phyloP scores from a whole-genome alignment of 2,113 vertebrate genomes.

The Eolophus roseicapilla region DNA sequence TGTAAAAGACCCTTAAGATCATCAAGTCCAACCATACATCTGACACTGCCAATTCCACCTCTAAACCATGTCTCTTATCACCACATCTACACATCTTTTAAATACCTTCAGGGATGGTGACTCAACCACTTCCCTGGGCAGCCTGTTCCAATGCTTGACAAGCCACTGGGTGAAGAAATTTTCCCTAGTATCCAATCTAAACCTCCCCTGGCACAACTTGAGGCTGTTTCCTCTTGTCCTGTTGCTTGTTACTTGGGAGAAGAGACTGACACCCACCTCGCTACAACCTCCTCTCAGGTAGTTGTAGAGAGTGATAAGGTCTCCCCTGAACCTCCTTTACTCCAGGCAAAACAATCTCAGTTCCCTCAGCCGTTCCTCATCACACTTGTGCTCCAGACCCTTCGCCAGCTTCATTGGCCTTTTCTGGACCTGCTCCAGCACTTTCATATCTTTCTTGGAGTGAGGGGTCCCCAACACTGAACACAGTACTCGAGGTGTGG shows the following conservation, averaged over 20 bases:
- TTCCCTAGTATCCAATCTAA: not conserved
- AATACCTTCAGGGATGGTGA: too few relatives aligned
- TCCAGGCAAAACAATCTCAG: not conserved
- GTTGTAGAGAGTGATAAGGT: not conserved
- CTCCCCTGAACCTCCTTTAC: not conserved
- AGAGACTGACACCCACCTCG: fast-evolving
- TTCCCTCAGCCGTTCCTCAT: not conserved
- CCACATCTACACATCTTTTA: not conserved
- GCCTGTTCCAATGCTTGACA: not conserved
- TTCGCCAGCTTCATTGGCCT: not conserved
- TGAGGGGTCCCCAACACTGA: not conserved
- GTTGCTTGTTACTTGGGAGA: too few relatives aligned
- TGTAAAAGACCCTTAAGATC: not conserved
- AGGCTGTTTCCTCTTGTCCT: not conserved
- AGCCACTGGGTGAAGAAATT: not conserved
- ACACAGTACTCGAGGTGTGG: not conserved
- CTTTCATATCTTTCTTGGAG: not conserved
- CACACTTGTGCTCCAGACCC: not conserved
- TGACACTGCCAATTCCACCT: not conserved
- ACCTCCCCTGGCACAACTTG: not conserved
- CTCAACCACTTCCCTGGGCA: not conserved
- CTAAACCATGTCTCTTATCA: not conserved
- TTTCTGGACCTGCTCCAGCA: not conserved
- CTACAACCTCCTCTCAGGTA: not conserved
- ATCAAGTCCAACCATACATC: not conserved